Percentiles rank a stretch among this genome's conserved stretches.
These are phyloP conservation scores for Coptodon bakossiorum DNA, from an alignment of 2,113 vertebrate species.

Conservation along the genomic window DNA sequence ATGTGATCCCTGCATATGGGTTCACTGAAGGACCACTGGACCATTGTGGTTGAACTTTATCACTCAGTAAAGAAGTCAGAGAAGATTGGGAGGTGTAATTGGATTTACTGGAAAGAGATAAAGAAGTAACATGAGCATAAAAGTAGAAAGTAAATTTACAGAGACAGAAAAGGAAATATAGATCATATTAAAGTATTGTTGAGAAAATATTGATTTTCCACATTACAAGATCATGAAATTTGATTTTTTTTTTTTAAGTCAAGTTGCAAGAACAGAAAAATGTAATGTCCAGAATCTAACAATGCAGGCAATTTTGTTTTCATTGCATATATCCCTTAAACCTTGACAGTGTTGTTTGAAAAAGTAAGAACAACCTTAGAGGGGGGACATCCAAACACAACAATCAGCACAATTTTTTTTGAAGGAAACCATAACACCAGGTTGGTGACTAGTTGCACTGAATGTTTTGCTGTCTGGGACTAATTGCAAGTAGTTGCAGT, in stretches of 20 bases:
- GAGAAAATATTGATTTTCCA: neutral
- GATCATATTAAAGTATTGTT: neutral
- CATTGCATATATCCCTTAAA: neutral
- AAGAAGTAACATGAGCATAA: neutral
- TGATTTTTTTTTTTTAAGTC: accelerated
- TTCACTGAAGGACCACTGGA: neutral
- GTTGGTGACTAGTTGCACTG: neutral
- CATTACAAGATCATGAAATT: neutral
- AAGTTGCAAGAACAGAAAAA: neutral
- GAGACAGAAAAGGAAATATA: neutral
- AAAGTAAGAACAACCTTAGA: neutral
- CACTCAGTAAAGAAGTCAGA: neutral
- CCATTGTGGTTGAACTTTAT: slow-evolving; percentile 20
- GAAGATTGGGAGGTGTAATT: neutral
- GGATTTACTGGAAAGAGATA: slow-evolving; percentile 15
- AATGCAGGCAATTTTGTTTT: neutral
- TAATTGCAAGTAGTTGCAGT: neutral
- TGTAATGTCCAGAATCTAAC: neutral
- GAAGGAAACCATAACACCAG: neutral
- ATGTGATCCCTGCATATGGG: slow-evolving; percentile 16
- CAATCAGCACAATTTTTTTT: neutral
- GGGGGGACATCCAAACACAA: neutral
- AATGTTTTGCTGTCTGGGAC: neutral
- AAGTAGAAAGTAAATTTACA: neutral
- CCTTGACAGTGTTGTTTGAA: neutral